These are phyloP conservation scores for Plutomurus gul DNA, from an alignment of 1,140 invertebrate species.

Conservation along the genomic window DNA sequence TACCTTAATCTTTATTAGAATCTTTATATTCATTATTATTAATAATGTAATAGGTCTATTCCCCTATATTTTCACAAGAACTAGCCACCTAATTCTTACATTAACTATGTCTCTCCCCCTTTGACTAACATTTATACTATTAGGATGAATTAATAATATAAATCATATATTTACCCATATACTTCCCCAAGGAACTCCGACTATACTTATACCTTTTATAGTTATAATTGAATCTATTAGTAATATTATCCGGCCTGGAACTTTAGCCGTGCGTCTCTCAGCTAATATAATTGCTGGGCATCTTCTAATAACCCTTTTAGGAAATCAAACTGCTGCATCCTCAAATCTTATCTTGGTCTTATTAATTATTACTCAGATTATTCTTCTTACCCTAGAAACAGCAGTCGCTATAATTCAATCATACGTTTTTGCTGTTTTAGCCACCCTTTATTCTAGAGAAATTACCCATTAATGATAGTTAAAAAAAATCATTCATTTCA, in stretches of 20 bases:
- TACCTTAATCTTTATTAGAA: conserved; percentile 57
- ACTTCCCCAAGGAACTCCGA: conserved; percentile 65
- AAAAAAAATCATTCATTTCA: conserved; percentile 53
- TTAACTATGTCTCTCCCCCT: conserved; percentile 63
- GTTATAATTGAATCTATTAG: conserved; percentile 59
- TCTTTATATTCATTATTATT: conserved; percentile 60
- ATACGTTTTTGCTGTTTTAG: conserved; percentile 63
- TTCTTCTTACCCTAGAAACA: conserved; percentile 61
- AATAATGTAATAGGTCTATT: conserved; percentile 70
- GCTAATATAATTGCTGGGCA: conserved; percentile 73
- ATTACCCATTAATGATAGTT: conserved; percentile 54
- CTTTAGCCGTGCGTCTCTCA: conserved; percentile 67
- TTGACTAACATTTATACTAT: conserved; percentile 66
- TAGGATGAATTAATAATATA: conserved; percentile 57
- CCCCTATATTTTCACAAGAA: conserved; percentile 69
- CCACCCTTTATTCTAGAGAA: conserved; percentile 63
- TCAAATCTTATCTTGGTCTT: conserved; percentile 32
- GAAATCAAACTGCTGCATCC: conserved; percentile 57
- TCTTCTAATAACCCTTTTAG: conserved; percentile 64
- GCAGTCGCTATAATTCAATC: conserved; percentile 64
- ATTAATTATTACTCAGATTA: conserved; percentile 60
- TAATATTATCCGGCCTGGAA: conserved; percentile 65
- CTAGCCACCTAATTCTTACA: conserved; percentile 65
- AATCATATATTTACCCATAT: conserved; percentile 66
- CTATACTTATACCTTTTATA: conserved; percentile 61